Evolutionary conservation across 2,113 vertebrate species (phyloP), one percentile per base, ranked within the genome.

Genomic region (Xerus inauris): DNA sequence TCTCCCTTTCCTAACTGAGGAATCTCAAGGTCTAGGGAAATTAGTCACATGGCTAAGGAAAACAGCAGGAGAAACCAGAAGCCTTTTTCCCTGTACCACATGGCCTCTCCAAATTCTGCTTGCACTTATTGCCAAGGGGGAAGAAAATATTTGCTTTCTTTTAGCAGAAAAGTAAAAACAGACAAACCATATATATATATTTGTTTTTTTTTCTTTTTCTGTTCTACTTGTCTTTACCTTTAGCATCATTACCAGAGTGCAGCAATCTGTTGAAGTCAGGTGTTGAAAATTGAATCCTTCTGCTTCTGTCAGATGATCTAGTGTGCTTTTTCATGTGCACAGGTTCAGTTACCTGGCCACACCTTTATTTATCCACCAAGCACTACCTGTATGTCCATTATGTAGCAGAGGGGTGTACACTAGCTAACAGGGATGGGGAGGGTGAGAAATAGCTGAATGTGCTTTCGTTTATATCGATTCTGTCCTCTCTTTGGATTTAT

Each of bases 61-160:
- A 57, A 6, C 20, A 72, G 77, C 16, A 69, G 32, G 6, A 85
- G 7, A 72, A 62, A 57, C 47, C 13, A 67, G 54, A 42, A 72
- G 35, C 13, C 8, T 30, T 42, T 42, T 62, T 30, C 13, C 3
- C 10, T 59, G 3, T 16, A 22, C 26, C 47, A 17, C 19, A 49
- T 3, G 0, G 6, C 19, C 14, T 83, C 26, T 57, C 35, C 32
- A 80, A 42, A 45, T 54, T 40, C 10, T n/a, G 38, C 28, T 54
- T 1, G 1, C 8, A 24, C 5, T n/a, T 24, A 22, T 59, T 4
- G 28, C 2, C 32, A 65, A 20, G 1, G 0, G 1, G 0, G n/a
- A 72, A 22, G 13, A 67, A 20, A 77, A n/a, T 69, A 24, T 77
- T 82, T 87, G 2, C 9, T 49, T 92, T 83, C 35, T 5, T 38